Evolutionary conservation across 1,140 invertebrate species (phyloP).

Genomic region (Chymomyza costata): DNA sequence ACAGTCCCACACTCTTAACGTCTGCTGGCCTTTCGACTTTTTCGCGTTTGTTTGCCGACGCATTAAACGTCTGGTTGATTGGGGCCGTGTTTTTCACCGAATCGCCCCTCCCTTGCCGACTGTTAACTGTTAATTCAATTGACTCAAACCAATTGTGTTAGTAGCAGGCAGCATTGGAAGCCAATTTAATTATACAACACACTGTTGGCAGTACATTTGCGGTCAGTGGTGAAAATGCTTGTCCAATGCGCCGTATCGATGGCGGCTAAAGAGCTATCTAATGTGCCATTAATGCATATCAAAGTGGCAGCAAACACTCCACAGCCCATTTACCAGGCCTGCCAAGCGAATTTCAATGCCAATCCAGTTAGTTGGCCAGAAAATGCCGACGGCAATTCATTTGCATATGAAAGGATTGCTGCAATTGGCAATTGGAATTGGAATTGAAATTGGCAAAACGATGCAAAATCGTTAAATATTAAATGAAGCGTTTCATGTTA

Average conservation of each 20-base stretch:
- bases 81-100: neutral
- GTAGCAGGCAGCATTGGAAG: slow-evolving; percentile 24
- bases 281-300: slow-evolving; percentile 71
- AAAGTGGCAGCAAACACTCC: slow-evolving; percentile 70
- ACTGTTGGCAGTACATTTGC: slow-evolving; percentile 39
- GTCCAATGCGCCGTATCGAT: neutral
- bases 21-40: slow-evolving; percentile 30
- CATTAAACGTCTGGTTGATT: slow-evolving; percentile 47
- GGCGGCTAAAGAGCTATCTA: slow-evolving; percentile 51
- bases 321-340: slow-evolving; percentile 55
- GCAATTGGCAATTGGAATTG: slow-evolving; percentile 5
- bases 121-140: slow-evolving; percentile 58
- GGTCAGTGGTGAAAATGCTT: neutral
- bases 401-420: slow-evolving; percentile 28
- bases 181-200: neutral
- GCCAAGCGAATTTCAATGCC: slow-evolving; percentile 8
- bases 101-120: slow-evolving; percentile 8
- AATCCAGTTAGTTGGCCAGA: too few relatives aligned
- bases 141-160: slow-evolving; percentile 64
- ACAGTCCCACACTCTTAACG: neutral
- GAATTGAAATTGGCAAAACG: too few relatives aligned
- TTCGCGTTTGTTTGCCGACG: slow-evolving; percentile 56
- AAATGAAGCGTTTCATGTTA: slow-evolving; percentile 75
- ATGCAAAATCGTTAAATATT: slow-evolving; percentile 74
- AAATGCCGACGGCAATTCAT: slow-evolving; percentile 11